Evolutionary conservation across 2,797 vertebrate species (phyloP).

Genomic region (Sebastes vulpes): DNA sequence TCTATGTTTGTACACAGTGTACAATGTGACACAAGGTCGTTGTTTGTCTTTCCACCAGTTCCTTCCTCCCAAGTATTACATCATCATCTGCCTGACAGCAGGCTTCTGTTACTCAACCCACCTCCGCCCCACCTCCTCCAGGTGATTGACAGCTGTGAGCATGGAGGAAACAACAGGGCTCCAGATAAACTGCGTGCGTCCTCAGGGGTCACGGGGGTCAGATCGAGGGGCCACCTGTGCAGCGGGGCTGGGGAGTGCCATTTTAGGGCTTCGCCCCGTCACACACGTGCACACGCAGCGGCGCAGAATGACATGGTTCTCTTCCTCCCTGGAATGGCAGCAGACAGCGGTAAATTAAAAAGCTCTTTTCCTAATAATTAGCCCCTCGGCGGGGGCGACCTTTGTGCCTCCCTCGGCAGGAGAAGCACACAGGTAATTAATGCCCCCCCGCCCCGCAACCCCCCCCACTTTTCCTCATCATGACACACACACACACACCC

Average conservation of each 20-base stretch:
- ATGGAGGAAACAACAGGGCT: constrained; percentile 28
- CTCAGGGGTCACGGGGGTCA: constrained; percentile 51
- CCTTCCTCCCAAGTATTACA: constrained; percentile 25
- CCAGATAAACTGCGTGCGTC: constrained; percentile 46
- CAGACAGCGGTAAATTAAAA: constrained; percentile 84
- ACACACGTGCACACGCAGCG: constrained; percentile 18
- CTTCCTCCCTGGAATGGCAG: constrained; percentile 78
- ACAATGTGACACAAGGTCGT: not conserved
- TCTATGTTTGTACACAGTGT: not conserved
- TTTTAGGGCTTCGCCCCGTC: constrained; percentile 7
- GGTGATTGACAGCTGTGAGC: constrained; percentile 55
- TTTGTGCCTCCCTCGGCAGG: constrained; percentile 74
- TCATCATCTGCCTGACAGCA: constrained; percentile 32
- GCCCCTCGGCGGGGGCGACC: constrained; percentile 73
- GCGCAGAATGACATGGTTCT: constrained; percentile 68
- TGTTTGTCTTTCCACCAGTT: not conserved
- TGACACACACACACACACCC: constrained; percentile 40
- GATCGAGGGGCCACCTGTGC: constrained; percentile 62
- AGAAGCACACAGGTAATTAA: constrained; percentile 84
- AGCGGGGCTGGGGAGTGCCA: not conserved
- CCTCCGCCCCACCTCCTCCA: not conserved
- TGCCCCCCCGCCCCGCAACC: constrained; percentile 40
- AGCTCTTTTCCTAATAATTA: constrained; percentile 84
- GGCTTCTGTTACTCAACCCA: constrained; percentile 18
- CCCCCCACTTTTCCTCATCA: constrained; percentile 38